Evolutionary conservation across 2,888 invertebrate species (phyloP).

Genomic region (Drosophila vallismaia): DNA sequence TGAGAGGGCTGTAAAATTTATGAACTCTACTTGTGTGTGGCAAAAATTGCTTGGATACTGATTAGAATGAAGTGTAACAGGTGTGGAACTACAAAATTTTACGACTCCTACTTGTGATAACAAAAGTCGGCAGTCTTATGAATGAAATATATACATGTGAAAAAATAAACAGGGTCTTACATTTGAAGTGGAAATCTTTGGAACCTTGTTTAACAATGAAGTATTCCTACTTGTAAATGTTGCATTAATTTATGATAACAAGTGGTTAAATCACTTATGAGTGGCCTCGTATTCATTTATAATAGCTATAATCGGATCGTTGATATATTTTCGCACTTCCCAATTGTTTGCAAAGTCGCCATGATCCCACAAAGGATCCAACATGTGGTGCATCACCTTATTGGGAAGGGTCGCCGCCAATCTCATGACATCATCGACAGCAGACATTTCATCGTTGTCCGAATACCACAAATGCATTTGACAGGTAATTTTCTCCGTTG

Average conservation of each 20-base stretch:
- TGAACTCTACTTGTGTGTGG: not conserved
- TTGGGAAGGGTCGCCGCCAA: constrained; percentile 61
- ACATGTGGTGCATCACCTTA: constrained; percentile 58
- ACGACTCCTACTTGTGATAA: no score
- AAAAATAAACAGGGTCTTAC: not conserved
- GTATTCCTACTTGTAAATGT: constrained; percentile 7
- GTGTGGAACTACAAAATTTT: no score
- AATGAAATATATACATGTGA: not conserved
- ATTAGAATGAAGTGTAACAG: no score
- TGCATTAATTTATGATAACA: not conserved
- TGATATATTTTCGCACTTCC: constrained; percentile 59
- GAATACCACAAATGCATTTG: constrained; percentile 71
- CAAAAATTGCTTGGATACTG: constrained; percentile 8
- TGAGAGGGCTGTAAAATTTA: constrained; percentile 16
- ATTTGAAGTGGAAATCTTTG: not conserved
- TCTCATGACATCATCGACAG: constrained; percentile 60
- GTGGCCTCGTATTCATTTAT: constrained; percentile 43
- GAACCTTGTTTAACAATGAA: not conserved
- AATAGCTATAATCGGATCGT: constrained; percentile 61
- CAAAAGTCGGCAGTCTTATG: not conserved
- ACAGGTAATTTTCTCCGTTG: constrained; percentile 50
- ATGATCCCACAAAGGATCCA: constrained; percentile 66
- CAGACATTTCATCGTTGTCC: constrained; percentile 68
- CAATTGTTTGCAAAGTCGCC: constrained; percentile 55
- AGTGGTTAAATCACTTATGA: not conserved